phyloP scores from a whole-genome alignment of 2,113 vertebrate genomes.

The Azemiops feae region DNA sequence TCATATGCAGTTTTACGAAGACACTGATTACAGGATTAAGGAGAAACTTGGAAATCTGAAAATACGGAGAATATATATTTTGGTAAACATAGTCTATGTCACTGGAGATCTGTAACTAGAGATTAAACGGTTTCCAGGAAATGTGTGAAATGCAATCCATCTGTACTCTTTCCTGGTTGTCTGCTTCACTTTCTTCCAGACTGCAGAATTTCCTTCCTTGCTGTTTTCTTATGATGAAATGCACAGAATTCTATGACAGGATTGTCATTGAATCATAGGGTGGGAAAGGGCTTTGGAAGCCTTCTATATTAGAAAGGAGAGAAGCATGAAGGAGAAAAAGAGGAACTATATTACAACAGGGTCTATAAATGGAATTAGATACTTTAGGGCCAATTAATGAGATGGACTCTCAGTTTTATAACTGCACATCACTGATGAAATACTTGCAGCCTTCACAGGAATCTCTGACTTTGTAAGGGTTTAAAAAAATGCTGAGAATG shows the following conservation, averaged over 20 bases:
- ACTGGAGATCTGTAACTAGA: not conserved
- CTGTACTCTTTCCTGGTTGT: not conserved
- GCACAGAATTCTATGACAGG: not conserved
- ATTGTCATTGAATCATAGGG: not conserved
- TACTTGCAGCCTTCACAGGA: not conserved
- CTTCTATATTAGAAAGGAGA: not conserved
- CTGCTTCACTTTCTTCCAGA: not conserved
- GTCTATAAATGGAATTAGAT: not conserved
- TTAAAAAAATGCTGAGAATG: slow-evolving; percentile 4
- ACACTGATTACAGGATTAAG: slow-evolving; percentile 20
- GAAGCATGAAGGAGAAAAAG: not conserved
- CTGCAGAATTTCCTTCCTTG: not conserved
- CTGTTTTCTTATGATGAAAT: not conserved
- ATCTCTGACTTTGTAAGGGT: not conserved
- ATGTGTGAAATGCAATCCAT: not conserved
- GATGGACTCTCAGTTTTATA: not conserved
- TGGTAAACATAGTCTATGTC: not conserved
- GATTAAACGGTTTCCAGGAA: not conserved
- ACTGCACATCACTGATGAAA: not conserved
- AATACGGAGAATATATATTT: slow-evolving; percentile 7
- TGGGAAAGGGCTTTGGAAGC: not conserved
- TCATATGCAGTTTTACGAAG: slow-evolving; percentile 45
- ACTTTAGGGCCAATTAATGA: not conserved
- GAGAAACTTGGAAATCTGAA: slow-evolving; percentile 21
- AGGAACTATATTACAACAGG: not conserved